Percentiles rank a stretch among this genome's conserved stretches.
Conservation (phyloP, 2,888 invertebrate genomes). For the Herminia tarsipennalis region DNA sequence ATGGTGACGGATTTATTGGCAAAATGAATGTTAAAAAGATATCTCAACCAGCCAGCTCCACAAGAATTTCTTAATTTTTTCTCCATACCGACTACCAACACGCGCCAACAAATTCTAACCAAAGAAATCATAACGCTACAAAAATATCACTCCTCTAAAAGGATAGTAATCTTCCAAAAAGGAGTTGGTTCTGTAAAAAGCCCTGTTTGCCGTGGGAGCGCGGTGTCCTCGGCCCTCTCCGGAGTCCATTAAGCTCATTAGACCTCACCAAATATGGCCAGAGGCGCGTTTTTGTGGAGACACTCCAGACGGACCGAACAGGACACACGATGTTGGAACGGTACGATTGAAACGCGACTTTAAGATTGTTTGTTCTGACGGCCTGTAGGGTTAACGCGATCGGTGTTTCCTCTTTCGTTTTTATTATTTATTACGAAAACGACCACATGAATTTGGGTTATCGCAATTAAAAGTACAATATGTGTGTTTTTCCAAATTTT, state of each 20-base stretch:
- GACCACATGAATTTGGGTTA: no score
- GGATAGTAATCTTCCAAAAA: slow-evolving; percentile 47
- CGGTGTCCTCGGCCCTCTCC: slow-evolving; percentile 42
- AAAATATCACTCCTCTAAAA: slow-evolving; percentile 30
- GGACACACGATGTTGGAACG: slow-evolving; percentile 43
- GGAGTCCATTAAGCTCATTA: slow-evolving; percentile 68
- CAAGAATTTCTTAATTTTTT: no score
- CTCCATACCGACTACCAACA: no score
- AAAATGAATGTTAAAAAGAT: no score
- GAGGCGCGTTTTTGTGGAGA: slow-evolving; percentile 53
- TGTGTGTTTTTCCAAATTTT: no score
- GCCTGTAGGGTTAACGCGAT: slow-evolving; percentile 8
- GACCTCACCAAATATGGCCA: slow-evolving; percentile 64
- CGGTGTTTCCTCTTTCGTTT: background rate
- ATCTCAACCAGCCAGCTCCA: no score
- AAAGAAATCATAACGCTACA: slow-evolving; percentile 14
- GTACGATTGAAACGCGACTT: slow-evolving; percentile 40
- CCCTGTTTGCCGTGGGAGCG: slow-evolving; percentile 61
- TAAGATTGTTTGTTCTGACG: slow-evolving; percentile 40
- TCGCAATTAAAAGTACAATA: no score
- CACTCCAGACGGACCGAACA: slow-evolving; percentile 40
- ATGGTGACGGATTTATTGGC: no score
- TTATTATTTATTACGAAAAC: no score
- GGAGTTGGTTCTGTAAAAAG: slow-evolving; percentile 51
- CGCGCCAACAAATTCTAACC: no score